Evolutionary conservation across 2,797 vertebrate genomes (phyloP).

Genomic region (Uromys caudimaculatus): DNA sequence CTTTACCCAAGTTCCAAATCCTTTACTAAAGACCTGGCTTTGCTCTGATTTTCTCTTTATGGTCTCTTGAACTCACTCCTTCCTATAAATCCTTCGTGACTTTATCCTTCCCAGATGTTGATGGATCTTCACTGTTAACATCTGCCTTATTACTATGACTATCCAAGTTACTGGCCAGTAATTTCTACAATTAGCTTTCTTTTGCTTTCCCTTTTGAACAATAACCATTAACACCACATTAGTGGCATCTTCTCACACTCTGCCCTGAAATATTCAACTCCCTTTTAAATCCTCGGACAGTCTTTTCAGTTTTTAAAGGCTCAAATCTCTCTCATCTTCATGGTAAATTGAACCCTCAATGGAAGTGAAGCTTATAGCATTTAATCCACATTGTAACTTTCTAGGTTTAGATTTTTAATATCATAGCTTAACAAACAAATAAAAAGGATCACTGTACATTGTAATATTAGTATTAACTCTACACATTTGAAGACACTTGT

Average conservation of each 20-base stretch:
- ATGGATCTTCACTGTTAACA: conserved; percentile 71
- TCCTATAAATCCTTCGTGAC: conserved; percentile 73
- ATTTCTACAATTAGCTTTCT: conserved; percentile 75
- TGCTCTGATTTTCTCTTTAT: conserved; percentile 44
- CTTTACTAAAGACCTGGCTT: conserved; percentile 67
- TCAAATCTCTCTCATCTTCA: neutral
- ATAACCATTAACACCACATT: conserved; percentile 11
- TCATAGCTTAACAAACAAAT: conserved; percentile 5
- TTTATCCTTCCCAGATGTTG: conserved; percentile 81
- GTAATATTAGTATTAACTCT: neutral
- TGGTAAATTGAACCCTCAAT: neutral
- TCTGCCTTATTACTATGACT: conserved; percentile 73
- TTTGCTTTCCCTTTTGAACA: conserved; percentile 64
- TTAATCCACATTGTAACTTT: neutral
- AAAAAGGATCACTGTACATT: neutral
- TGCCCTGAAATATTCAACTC: conserved; percentile 24
- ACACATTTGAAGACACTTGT: neutral
- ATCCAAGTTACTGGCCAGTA: conserved; percentile 64
- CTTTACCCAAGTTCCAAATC: conserved; percentile 63
- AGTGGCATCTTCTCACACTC: conserved; percentile 53
- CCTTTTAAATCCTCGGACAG: conserved; percentile 11
- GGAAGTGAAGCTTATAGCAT: neutral
- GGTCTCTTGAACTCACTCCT: conserved; percentile 70
- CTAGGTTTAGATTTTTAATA: neutral
- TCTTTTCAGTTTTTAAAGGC: neutral